Evolutionary conservation across 2,888 invertebrate genomes (phyloP), one percentile per base, ranked within the genome.

Genomic region (Argynnis bischoffii): DNA sequence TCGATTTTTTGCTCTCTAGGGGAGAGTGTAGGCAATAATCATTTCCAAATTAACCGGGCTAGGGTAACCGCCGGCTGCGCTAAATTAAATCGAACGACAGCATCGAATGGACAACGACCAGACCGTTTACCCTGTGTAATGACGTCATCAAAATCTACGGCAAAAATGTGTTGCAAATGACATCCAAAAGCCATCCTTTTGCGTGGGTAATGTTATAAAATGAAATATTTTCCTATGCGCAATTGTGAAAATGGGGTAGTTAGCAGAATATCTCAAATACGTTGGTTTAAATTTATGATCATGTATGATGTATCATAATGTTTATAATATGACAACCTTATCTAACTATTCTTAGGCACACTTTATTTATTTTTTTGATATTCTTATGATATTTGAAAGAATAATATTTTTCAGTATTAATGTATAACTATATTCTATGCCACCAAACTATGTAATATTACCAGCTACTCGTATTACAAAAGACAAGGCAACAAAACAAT

Each of bases 131-230:
- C 84, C 84, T 78, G 75, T 82, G 81, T 88, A 89, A 90, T 86
- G 86, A 80, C 80, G 79, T 79, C 88, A 87, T 90, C 85, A 88
- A 86, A 87, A 80, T 87, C 81, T 83, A 85, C 81, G 84, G 80
- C 84, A 85, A 87, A 89, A 91, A 90, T 89, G 86, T 88, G 88
- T 85, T 87, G 85, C 85, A 83, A 89, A 90, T 83, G 85, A 80
- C 77, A 73, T 77, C 75, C 69, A 69, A 71, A 73, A 71, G 77
- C 75, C 77, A 81, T 80, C 80, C 76, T 75, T 71, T 69, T 69
- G 61, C 72, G 76, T 74, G 35, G 73, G 70, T 70, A 71, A 73
- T 66, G 76, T 72, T 75, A 75, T 72, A 75, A 64, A 70, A 72
- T 73, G 60, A 72, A 68, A 55, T 56, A 55, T 65, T 66, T 69